Conservation (phyloP, 2,797 vertebrate genomes). For the Labroides dimidiatus region DNA sequence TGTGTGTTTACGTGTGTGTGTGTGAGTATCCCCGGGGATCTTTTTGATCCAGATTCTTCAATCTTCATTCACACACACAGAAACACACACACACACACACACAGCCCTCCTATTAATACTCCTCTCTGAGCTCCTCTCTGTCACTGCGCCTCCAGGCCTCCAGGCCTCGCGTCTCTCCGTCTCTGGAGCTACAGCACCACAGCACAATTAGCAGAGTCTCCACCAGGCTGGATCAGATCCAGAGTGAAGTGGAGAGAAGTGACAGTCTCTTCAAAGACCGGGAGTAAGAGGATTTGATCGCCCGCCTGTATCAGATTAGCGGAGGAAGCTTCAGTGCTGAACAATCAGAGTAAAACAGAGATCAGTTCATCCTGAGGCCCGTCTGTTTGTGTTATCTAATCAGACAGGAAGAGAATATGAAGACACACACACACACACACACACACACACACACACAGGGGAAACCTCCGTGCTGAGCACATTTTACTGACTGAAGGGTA, state of each 20-base stretch:
- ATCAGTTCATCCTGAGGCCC: not conserved
- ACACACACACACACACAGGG: too few species aligned
- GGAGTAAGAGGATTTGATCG: conserved; percentile 21
- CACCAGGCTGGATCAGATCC: conserved; percentile 19
- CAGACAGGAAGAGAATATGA: conserved; percentile 11
- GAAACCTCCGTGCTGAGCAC: not conserved
- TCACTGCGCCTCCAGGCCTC: conserved; percentile 39
- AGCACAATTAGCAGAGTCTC: conserved; percentile 40
- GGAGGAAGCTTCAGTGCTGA: conserved; percentile 2
- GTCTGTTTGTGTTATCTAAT: conserved; percentile 16
- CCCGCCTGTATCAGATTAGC: conserved; percentile 23
- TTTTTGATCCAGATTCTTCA: conserved; percentile 67
- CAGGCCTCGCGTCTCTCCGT: conserved; percentile 31
- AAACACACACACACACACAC: conserved; percentile 16
- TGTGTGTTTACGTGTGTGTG: conserved; percentile 1
- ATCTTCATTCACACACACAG: conserved; percentile 27
- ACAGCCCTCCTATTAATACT: conserved; percentile 56
- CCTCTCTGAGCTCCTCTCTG: conserved; percentile 43
- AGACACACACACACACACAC: too few species aligned
- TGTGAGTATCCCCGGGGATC: conserved; percentile 42
- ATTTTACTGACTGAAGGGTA: not conserved
- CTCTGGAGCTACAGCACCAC: conserved; percentile 29
- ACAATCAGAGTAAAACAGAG: conserved; percentile 17
- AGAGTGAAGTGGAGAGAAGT: conserved; percentile 6
- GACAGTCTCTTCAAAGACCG: conserved; percentile 23